A percentile compares a stretch with the other conserved stretches of the same genome.
These are phyloP conservation scores for Euschistus heros DNA, from an alignment of 1,140 invertebrate species.

Conservation along the genomic window DNA sequence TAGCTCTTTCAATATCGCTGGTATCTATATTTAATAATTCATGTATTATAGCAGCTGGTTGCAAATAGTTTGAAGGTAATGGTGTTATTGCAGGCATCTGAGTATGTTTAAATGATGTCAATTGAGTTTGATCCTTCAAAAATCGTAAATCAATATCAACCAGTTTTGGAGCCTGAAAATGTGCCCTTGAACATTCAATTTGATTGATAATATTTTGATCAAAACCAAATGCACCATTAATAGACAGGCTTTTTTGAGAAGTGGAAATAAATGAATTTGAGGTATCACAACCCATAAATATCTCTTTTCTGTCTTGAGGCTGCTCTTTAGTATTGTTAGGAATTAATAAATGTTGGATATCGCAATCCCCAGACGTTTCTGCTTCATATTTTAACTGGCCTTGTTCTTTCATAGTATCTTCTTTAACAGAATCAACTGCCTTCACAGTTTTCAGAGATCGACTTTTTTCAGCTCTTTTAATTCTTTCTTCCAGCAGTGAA, in stretches of 20 bases:
- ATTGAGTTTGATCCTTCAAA: conserved; percentile 22
- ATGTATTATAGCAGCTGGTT: conserved; percentile 24
- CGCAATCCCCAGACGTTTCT: too few species aligned
- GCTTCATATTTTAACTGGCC: too few species aligned
- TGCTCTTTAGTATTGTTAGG: too few species aligned
- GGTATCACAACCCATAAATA: too few species aligned
- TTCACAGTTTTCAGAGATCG: conserved; percentile 33
- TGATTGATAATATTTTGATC: conserved; percentile 25
- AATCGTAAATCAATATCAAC: conserved; percentile 28
- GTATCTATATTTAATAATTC: conserved; percentile 26
- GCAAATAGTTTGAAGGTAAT: conserved; percentile 15
- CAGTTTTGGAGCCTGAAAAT: conserved; percentile 22
- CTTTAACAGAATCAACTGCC: conserved; percentile 18
- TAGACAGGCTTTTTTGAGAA: too few species aligned
- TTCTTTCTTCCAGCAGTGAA: conserved; percentile 85
- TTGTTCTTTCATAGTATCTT: too few species aligned
- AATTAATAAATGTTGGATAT: too few species aligned
- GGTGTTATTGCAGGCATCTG: conserved; percentile 6
- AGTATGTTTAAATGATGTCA: conserved; percentile 5
- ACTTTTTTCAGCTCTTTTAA: conserved; percentile 74
- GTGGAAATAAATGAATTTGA: too few species aligned
- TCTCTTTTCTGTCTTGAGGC: too few species aligned
- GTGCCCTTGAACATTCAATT: conserved; percentile 21
- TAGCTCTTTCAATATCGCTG: conserved; percentile 25
- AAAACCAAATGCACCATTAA: conserved; percentile 22